Evolutionary conservation across 2,113 vertebrate genomes (phyloP).

Genomic region (Dolichotis patagonum): DNA sequence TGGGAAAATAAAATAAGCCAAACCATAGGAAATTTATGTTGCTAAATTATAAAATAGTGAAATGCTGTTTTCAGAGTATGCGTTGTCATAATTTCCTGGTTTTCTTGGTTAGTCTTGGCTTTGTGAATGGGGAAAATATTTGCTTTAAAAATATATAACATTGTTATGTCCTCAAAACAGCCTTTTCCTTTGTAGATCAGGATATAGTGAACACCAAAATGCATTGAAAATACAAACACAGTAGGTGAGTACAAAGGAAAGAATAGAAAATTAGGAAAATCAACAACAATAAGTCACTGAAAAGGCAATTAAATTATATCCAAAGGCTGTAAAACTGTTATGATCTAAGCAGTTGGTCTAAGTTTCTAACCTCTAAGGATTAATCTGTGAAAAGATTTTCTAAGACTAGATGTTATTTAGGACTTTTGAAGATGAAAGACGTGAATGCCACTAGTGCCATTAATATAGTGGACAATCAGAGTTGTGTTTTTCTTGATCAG

Average conservation of each 20-base stretch:
- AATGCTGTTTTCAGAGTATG: constrained; percentile 51
- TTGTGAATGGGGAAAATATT: background rate
- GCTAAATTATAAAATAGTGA: constrained; percentile 64
- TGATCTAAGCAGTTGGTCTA: constrained; percentile 5
- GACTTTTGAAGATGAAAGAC: background rate
- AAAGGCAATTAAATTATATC: constrained; percentile 57
- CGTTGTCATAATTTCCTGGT: constrained; percentile 52
- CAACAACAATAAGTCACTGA: constrained; percentile 41
- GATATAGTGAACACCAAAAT: background rate
- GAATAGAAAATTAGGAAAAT: background rate
- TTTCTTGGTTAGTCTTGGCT: constrained; percentile 52
- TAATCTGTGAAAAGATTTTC: constrained; percentile 53
- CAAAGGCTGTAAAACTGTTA: background rate
- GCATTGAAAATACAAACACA: constrained; percentile 26
- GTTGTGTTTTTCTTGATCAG: constrained; percentile 62
- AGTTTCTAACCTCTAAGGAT: constrained; percentile 45
- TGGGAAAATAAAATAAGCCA: constrained; percentile 63
- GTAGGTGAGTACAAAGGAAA: constrained; percentile 40
- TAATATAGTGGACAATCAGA: constrained; percentile 46
- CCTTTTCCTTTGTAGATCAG: constrained; percentile 54
- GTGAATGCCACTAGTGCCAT: background rate
- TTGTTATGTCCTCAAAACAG: constrained; percentile 41
- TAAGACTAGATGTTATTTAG: constrained; percentile 8
- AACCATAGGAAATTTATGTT: constrained; percentile 32
- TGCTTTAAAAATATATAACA: constrained; percentile 9